Conservation (phyloP, 2,888 invertebrate genomes). For the Callyntrura sp. region DNA sequence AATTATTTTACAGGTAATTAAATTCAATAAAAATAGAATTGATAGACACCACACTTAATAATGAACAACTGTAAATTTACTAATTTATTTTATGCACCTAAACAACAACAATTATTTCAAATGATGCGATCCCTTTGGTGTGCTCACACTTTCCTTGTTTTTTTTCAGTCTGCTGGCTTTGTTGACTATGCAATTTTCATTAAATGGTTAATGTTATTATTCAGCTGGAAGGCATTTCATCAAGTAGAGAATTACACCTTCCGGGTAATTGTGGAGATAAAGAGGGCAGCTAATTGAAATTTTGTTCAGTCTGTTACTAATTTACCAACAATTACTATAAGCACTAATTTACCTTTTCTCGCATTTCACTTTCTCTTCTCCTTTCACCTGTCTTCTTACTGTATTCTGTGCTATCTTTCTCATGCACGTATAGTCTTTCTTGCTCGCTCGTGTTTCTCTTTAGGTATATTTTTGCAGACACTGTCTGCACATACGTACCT, state of each 20-base stretch:
- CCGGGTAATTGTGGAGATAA: constrained; percentile 48
- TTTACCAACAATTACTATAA: too few species aligned
- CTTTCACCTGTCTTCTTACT: constrained; percentile 60
- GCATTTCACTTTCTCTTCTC: constrained; percentile 50
- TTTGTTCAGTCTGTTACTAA: constrained; percentile 64
- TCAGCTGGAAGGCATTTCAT: constrained; percentile 23
- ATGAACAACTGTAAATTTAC: too few species aligned
- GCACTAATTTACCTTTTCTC: constrained; percentile 68
- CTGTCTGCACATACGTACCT: too few species aligned
- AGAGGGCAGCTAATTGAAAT: constrained; percentile 69
- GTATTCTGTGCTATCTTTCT: background rate
- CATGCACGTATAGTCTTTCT: constrained; percentile 17
- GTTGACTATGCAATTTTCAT: background rate
- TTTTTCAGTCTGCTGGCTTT: background rate
- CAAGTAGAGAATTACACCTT: background rate
- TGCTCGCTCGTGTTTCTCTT: constrained; percentile 17
- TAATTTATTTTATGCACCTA: too few species aligned
- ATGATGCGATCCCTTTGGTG: background rate
- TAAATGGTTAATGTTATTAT: constrained; percentile 1
- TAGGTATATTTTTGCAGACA: constrained; percentile 32
- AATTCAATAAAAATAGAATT: too few species aligned
- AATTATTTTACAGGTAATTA: too few species aligned
- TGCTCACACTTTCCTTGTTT: background rate
- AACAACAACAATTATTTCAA: too few species aligned
- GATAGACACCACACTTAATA: too few species aligned